These are phyloP conservation scores for Trichonephila inaurata DNA, from an alignment of 1,140 invertebrate species.

Conservation along the genomic window DNA sequence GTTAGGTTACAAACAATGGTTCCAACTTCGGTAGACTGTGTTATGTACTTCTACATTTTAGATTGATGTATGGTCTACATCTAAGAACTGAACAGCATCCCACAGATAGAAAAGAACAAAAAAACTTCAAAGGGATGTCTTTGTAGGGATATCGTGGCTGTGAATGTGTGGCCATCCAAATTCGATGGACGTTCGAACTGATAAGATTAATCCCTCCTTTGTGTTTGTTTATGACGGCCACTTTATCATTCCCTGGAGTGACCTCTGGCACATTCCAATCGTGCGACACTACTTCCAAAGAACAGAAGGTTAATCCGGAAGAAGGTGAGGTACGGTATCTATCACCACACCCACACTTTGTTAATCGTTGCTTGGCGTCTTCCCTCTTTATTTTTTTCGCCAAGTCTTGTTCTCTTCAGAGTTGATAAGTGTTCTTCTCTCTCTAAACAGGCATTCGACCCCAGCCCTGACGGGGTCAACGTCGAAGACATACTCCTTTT, in stretches of 20 bases:
- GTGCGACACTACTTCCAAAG: not conserved
- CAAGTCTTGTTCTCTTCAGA: not conserved
- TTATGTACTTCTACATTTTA: no score
- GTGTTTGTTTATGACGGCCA: constrained; percentile 27
- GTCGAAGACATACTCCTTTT: not conserved
- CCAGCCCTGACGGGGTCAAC: constrained; percentile 1
- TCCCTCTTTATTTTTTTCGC: not conserved
- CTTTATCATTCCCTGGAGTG: constrained; percentile 21
- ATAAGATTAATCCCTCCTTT: constrained; percentile 33
- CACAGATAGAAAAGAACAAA: no score
- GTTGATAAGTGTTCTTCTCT: not conserved
- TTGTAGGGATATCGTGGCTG: not conserved
- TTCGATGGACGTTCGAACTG: not conserved
- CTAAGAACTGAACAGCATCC: no score
- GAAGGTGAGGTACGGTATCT: not conserved
- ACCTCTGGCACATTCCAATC: constrained; percentile 6
- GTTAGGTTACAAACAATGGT: not conserved
- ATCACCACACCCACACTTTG: constrained; percentile 33
- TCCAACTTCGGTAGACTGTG: not conserved
- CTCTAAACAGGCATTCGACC: constrained; percentile 12
- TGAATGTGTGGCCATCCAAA: not conserved
- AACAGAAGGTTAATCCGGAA: constrained; percentile 45
- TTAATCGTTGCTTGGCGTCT: constrained; percentile 15
- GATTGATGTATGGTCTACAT: no score
- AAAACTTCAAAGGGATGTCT: not conserved